Percentiles rank a stretch among this genome's conserved stretches.
These are phyloP conservation scores for Enhydra lutris DNA, from an alignment of 2,113 vertebrate species.

Conservation along the genomic window DNA sequence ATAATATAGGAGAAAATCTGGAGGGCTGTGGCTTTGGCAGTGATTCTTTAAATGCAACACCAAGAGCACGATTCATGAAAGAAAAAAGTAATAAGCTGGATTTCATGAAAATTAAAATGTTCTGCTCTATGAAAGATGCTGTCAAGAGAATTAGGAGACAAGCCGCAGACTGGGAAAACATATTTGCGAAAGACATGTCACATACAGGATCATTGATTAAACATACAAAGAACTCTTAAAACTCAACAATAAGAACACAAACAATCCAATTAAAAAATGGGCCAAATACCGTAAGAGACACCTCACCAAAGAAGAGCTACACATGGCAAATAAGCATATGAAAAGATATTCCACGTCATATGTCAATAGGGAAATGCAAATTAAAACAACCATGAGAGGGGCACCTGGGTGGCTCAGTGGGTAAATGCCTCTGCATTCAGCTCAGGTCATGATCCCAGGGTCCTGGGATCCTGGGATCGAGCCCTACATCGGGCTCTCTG, in stretches of 20 bases:
- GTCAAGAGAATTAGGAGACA: neutral
- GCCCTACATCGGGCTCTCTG: too few relatives aligned
- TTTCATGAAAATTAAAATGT: neutral
- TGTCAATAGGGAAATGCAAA: neutral
- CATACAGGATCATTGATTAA: neutral
- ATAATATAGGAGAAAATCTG: neutral
- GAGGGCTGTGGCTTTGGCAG: neutral
- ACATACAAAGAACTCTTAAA: neutral
- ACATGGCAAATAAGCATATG: neutral
- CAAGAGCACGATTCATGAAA: neutral
- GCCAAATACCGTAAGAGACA: neutral
- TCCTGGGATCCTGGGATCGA: too few relatives aligned
- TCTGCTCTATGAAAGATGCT: neutral
- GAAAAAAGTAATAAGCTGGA: neutral
- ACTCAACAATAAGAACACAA: neutral
- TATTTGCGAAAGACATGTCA: neutral
- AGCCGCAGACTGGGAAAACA: neutral
- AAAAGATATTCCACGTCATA: neutral
- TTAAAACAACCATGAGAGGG: neutral
- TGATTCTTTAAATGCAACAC: neutral
- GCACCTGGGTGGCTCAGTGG: too few relatives aligned
- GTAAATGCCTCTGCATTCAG: too few relatives aligned
- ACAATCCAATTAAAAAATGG: neutral
- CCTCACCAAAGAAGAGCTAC: neutral
- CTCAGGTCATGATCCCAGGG: too few relatives aligned